These are phyloP conservation scores for Lepus oiostolus DNA, from an alignment of 2,797 vertebrate genomes.

Conservation along the genomic window DNA sequence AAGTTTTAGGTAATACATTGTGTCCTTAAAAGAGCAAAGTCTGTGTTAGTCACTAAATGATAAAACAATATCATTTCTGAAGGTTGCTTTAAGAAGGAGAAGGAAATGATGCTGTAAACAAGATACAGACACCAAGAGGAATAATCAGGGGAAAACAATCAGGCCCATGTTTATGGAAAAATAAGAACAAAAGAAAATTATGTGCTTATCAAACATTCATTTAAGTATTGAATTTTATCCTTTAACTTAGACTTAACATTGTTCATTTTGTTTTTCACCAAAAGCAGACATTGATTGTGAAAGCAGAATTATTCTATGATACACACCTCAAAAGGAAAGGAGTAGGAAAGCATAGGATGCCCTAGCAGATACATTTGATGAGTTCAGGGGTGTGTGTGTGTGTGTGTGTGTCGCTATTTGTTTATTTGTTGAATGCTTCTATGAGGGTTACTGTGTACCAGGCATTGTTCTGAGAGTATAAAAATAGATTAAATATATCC, in stretches of 20 bases:
- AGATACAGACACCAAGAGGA: background rate
- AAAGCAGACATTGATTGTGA: background rate
- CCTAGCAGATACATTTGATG: background rate
- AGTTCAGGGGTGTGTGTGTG: background rate
- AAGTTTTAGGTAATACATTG: background rate
- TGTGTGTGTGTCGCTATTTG: background rate
- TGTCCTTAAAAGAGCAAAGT: background rate
- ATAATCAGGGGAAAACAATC: background rate
- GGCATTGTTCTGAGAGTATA: background rate
- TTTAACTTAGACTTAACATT: background rate
- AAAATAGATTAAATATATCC: background rate
- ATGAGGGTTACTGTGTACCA: background rate
- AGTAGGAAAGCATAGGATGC: background rate
- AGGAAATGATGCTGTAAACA: background rate
- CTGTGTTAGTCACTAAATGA: background rate
- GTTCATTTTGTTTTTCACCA: background rate
- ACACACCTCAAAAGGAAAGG: background rate
- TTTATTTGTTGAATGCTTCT: background rate
- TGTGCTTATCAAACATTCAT: background rate
- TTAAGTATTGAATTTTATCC: background rate
- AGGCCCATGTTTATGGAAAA: background rate
- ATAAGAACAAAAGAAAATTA: background rate
- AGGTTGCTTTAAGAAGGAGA: background rate
- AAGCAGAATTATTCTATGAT: background rate
- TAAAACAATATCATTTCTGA: background rate